Evolutionary conservation across 2,113 vertebrate genomes (phyloP).

Genomic region (Pygathrix nemaeus): DNA sequence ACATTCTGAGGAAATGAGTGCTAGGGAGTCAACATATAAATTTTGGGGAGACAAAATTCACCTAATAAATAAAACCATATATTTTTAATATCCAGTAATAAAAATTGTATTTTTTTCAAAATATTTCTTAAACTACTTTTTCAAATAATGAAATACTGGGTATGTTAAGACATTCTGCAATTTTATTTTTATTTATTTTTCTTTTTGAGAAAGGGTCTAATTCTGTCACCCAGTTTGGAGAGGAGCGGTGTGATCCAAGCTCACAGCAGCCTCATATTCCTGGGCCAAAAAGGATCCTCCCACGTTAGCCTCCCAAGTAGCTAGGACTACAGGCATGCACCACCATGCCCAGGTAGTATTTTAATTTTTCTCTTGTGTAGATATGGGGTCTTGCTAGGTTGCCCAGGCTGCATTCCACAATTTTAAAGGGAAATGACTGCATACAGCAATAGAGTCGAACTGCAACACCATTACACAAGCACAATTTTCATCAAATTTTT

Average conservation of each 20-base stretch:
- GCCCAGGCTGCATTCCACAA: too few relatives aligned
- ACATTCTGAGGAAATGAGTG: not conserved
- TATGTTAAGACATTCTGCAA: not conserved
- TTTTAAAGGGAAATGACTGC: not conserved
- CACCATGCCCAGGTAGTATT: too few relatives aligned
- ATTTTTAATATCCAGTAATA: not conserved
- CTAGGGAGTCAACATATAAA: not conserved
- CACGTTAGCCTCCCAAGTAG: too few relatives aligned
- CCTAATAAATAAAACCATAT: not conserved
- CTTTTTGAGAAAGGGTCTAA: too few relatives aligned
- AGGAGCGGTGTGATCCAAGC: too few relatives aligned
- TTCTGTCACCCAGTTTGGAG: too few relatives aligned
- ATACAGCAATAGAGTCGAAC: not conserved
- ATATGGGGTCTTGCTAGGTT: too few relatives aligned
- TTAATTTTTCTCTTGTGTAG: too few relatives aligned
- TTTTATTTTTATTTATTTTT: not conserved
- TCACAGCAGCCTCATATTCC: too few relatives aligned
- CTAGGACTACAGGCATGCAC: too few relatives aligned
- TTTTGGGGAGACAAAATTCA: not conserved
- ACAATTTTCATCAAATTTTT: slow-evolving; percentile 19
- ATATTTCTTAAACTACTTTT: not conserved
- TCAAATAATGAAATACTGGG: not conserved
- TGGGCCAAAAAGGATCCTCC: too few relatives aligned
- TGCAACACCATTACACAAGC: not conserved
- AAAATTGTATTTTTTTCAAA: not conserved